Conservation (phyloP, 2,113 vertebrate species). For the Corythornis cristatus region DNA sequence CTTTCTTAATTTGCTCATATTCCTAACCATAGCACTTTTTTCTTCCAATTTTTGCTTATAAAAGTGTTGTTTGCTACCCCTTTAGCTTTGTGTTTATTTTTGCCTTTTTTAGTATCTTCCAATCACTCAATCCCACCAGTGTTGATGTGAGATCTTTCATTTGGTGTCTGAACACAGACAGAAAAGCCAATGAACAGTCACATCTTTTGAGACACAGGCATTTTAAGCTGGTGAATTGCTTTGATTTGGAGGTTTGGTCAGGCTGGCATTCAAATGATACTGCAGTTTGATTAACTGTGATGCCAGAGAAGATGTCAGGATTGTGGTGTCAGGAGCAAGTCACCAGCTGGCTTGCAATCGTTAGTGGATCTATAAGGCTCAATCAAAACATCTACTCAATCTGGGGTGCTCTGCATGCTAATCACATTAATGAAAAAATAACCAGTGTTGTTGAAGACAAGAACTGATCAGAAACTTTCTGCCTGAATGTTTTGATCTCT, state of each 20-base stretch:
- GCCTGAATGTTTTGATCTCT: background rate
- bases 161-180: no score
- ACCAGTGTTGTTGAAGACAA: background rate
- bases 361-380: no score
- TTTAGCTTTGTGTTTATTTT: background rate
- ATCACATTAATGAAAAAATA: background rate
- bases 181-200: no score
- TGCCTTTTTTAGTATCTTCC: background rate
- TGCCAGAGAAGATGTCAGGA: no score
- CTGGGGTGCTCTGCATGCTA: rapidly evolving
- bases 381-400: background rate
- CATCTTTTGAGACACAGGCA: no score
- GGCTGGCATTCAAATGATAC: no score
- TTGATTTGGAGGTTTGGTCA: no score
- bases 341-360: no score
- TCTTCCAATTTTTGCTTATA: background rate
- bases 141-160: no score
- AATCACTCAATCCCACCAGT: background rate
- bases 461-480: background rate
- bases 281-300: no score
- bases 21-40: background rate
- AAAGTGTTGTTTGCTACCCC: background rate
- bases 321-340: no score
- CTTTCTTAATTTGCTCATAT: background rate
- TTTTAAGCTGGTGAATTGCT: no score